These are phyloP conservation scores for Petrocephalus zakoni DNA, from an alignment of 2,113 vertebrate genomes.

Conservation along the genomic window DNA sequence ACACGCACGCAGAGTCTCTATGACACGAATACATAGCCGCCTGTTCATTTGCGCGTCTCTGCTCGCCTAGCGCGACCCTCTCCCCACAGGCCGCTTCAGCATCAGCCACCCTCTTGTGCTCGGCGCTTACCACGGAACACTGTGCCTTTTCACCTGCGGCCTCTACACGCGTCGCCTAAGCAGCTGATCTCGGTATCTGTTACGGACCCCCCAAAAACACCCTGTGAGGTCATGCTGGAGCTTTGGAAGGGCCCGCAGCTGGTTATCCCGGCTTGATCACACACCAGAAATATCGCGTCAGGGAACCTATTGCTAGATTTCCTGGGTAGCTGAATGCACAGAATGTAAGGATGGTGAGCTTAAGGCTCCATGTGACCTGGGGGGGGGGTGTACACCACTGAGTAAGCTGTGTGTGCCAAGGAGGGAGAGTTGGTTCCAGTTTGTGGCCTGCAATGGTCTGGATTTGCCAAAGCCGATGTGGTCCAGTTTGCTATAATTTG, in stretches of 20 bases:
- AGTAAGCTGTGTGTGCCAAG: neutral
- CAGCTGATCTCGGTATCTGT: neutral
- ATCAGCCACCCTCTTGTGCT: neutral
- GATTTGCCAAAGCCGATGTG: neutral
- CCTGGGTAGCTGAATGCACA: neutral
- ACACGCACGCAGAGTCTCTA: neutral
- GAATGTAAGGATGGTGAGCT: neutral
- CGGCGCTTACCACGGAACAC: neutral
- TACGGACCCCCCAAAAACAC: neutral
- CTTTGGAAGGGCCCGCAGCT: neutral
- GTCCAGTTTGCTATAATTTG: neutral
- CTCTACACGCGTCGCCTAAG: neutral
- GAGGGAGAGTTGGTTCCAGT: neutral
- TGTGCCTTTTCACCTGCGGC: neutral
- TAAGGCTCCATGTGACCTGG: neutral
- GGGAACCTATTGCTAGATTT: neutral
- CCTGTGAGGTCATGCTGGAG: neutral
- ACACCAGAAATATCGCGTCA: neutral
- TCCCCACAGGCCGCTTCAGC: neutral
- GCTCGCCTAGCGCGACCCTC: neutral
- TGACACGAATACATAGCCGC: neutral
- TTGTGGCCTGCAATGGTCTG: neutral
- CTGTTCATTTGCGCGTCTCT: neutral
- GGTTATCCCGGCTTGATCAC: neutral
- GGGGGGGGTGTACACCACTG: no score